phyloP scores from a whole-genome alignment of 2,113 vertebrate species.

The Anseranas semipalmata region DNA sequence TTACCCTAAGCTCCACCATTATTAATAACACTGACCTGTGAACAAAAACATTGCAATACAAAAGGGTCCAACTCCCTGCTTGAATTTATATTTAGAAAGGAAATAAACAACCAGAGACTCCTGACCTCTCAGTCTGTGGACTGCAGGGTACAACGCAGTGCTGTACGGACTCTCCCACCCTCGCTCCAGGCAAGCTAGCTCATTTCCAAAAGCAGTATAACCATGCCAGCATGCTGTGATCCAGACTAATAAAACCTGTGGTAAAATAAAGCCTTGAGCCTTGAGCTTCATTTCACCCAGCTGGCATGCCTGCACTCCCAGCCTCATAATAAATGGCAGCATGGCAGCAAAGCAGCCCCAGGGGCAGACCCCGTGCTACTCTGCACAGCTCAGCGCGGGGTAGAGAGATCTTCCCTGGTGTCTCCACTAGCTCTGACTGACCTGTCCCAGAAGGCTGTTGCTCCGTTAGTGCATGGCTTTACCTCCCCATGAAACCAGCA shows the following conservation, averaged over 20 bases:
- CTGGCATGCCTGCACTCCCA: slow-evolving; percentile 17
- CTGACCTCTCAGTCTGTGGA: neutral
- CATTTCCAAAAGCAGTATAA: slow-evolving; percentile 39
- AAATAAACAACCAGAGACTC: slow-evolving; percentile 30
- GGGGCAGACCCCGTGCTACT: neutral
- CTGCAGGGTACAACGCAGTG: neutral
- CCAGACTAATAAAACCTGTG: neutral
- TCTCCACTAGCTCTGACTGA: neutral
- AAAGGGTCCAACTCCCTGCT: neutral
- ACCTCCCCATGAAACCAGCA: neutral
- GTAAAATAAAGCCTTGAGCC: slow-evolving; percentile 41
- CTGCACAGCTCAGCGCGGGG: rapidly evolving
- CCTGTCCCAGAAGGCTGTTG: neutral
- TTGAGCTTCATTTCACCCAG: slow-evolving; percentile 51
- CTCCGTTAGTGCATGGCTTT: neutral
- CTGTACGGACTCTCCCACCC: neutral
- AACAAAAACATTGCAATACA: neutral
- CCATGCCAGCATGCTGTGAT: slow-evolving; percentile 20
- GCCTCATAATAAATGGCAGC: neutral
- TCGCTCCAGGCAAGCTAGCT: neutral
- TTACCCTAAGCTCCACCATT: neutral
- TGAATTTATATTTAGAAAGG: slow-evolving; percentile 47
- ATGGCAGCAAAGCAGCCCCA: neutral
- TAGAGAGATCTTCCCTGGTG: too few relatives aligned
- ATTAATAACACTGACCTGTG: neutral